Percentiles rank a stretch among this genome's conserved stretches.
These are phyloP conservation scores for Agrochola lota DNA, from an alignment of 2,888 invertebrate species.

Conservation along the genomic window DNA sequence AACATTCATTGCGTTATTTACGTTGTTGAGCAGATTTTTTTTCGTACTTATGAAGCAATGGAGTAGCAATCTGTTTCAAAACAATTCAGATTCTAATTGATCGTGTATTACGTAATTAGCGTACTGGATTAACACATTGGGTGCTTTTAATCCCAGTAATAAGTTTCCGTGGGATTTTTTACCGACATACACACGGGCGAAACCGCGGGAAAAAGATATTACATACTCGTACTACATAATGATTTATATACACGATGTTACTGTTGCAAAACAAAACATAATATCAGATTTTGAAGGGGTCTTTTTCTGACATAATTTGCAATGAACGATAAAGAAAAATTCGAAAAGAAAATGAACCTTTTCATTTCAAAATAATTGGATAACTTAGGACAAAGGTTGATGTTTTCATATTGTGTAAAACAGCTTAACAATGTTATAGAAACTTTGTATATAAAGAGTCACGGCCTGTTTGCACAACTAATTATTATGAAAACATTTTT, in stretches of 20 bases:
- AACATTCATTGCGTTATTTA: too few relatives aligned
- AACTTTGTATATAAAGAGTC: background rate
- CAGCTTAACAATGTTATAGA: slow-evolving; percentile 10
- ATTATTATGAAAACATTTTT: slow-evolving; percentile 15
- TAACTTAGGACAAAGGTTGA: background rate
- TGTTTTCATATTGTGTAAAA: slow-evolving; percentile 10
- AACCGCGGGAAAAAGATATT: too few relatives aligned
- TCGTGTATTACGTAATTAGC: too few relatives aligned
- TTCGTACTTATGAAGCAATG: too few relatives aligned
- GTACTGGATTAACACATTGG: too few relatives aligned
- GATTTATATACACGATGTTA: background rate
- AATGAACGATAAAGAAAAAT: background rate
- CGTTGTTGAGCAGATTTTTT: too few relatives aligned
- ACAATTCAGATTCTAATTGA: too few relatives aligned
- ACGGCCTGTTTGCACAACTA: background rate
- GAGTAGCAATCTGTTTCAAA: too few relatives aligned
- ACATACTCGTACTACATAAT: background rate
- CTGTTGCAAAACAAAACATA: background rate
- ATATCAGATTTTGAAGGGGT: background rate
- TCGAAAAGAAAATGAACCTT: background rate
- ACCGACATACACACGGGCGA: too few relatives aligned
- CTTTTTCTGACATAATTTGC: background rate
- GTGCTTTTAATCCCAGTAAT: too few relatives aligned
- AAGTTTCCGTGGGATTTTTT: too few relatives aligned
- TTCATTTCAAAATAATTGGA: slow-evolving; percentile 4